Percentiles rank a stretch among this genome's conserved stretches.
phyloP scores from a whole-genome alignment of 1,140 invertebrate genomes.

The Ericerus pela region DNA sequence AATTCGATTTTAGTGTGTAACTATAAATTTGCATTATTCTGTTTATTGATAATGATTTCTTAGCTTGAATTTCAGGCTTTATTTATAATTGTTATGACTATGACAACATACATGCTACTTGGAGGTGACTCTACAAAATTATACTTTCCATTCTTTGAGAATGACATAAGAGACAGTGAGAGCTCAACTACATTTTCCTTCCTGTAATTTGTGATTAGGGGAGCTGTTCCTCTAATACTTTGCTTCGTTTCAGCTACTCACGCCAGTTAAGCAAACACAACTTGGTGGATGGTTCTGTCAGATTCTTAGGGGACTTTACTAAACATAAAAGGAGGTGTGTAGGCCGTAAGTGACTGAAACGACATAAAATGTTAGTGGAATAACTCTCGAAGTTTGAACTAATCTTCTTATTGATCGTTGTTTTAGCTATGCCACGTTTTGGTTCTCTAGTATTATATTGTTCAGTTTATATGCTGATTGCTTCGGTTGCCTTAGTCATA shows the following conservation, averaged over 20 bases:
- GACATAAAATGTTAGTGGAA: not conserved
- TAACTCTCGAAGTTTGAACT: constrained; percentile 16
- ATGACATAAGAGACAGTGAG: constrained; percentile 62
- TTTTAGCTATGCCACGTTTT: constrained; percentile 55
- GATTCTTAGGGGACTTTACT: not conserved
- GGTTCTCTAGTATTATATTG: constrained; percentile 57
- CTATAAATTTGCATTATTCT: too few species aligned
- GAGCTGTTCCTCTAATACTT: not conserved
- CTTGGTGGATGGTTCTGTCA: too few species aligned
- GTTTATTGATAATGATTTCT: too few species aligned
- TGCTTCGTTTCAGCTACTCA: too few species aligned
- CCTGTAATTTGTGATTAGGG: not conserved
- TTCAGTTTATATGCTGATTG: constrained; percentile 47
- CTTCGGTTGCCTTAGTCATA: constrained; percentile 44
- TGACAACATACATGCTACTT: constrained; percentile 53
- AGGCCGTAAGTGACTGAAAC: not conserved
- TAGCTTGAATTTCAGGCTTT: too few species aligned
- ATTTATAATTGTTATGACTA: constrained; percentile 57
- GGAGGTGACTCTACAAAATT: constrained; percentile 74
- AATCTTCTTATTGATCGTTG: too few species aligned
- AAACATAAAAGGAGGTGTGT: not conserved
- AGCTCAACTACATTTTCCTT: constrained; percentile 20
- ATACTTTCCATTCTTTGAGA: constrained; percentile 74
- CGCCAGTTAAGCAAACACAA: too few species aligned
- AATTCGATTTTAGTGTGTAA: too few species aligned